These are phyloP conservation scores for Forbesichthys papilliferus DNA, from an alignment of 2,113 vertebrate genomes.

Conservation along the genomic window DNA sequence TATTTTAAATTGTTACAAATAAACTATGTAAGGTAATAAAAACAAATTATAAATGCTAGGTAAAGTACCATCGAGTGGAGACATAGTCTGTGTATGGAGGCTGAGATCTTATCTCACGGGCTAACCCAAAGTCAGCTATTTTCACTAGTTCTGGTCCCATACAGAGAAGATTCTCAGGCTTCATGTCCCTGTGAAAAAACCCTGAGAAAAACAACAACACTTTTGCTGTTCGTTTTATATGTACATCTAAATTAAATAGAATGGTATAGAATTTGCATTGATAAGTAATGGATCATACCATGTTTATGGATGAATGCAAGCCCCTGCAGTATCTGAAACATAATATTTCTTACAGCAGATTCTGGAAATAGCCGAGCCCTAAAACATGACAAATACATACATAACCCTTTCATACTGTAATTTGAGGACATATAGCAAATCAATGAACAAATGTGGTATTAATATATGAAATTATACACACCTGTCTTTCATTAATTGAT, in stretches of 20 bases:
- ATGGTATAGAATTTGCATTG: not conserved
- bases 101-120: slow-evolving; percentile 91
- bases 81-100: slow-evolving; percentile 98
- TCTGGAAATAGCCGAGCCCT: slow-evolving; percentile 97
- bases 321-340: slow-evolving; percentile 98
- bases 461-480: slow-evolving; percentile 53
- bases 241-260: not conserved
- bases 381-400: slow-evolving; percentile 54
- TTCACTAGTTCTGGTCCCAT: slow-evolving; percentile 98
- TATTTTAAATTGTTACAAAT: not conserved
- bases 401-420: not conserved
- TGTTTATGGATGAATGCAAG: slow-evolving; percentile 98
- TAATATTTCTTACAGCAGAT: slow-evolving; percentile 96
- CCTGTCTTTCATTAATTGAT: slow-evolving; percentile 99
- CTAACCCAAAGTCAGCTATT: slow-evolving; percentile 97
- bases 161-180: slow-evolving; percentile 96
- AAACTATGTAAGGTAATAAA: not conserved
- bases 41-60: too few relatives aligned
- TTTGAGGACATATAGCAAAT: not conserved
- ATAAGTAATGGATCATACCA: slow-evolving; percentile 71
- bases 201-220: slow-evolving; percentile 67
- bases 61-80: slow-evolving; percentile 89
- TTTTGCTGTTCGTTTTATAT: not conserved
- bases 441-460: not conserved
- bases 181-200: slow-evolving; percentile 98